Evolutionary conservation across 2,888 invertebrate genomes (phyloP).

Genomic region (Argynnis bischoffii): DNA sequence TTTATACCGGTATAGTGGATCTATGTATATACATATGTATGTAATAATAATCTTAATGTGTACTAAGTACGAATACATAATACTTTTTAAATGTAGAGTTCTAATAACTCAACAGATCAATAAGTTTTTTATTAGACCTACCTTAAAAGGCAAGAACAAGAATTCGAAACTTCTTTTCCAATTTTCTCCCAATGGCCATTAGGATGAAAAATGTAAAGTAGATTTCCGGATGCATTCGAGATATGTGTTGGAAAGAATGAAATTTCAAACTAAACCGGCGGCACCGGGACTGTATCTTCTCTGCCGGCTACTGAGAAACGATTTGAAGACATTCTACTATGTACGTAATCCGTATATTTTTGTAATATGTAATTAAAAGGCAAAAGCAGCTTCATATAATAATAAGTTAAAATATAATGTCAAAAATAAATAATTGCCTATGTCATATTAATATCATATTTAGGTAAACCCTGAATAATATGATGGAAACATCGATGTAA

Average conservation of each 20-base stretch:
- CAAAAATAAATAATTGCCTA: not conserved
- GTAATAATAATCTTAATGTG: no score
- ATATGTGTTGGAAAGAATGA: conserved; percentile 79
- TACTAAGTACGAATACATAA: no score
- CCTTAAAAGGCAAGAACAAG: conserved; percentile 54
- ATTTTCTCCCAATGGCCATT: conserved; percentile 82
- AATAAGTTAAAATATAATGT: not conserved
- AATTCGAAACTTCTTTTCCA: conserved; percentile 78
- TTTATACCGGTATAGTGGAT: no score
- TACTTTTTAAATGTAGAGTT: no score
- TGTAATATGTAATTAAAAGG: not conserved
- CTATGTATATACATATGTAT: no score
- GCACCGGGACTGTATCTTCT: conserved; percentile 52
- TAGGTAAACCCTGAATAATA: conserved; percentile 1
- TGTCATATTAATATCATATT: not conserved
- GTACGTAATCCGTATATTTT: conserved; percentile 23
- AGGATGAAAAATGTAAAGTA: conserved; percentile 82
- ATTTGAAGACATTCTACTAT: conserved; percentile 48
- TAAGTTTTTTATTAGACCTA: conserved; percentile 4
- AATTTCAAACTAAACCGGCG: conserved; percentile 73
- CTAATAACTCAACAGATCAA: not conserved
- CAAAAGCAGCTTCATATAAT: not conserved
- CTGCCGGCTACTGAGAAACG: conserved; percentile 47
- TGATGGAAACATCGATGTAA: conserved; percentile 45
- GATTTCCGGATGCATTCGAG: conserved; percentile 76